Conservation (phyloP, 1,140 invertebrate species). For the Thaumetopoea pityocampa region DNA sequence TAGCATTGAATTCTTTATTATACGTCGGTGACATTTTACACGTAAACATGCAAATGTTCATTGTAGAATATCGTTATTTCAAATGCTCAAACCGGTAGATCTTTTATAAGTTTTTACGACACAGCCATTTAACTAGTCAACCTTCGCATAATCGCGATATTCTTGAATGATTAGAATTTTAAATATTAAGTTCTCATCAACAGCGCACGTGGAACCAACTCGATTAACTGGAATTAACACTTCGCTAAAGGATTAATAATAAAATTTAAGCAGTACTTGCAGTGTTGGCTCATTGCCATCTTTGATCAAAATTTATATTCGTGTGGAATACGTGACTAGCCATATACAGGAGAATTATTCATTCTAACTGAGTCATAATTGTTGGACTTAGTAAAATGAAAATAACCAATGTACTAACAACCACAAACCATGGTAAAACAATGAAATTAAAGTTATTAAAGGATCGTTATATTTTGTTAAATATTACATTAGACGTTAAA, state of each 20-base stretch:
- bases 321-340: slow-evolving; percentile 1
- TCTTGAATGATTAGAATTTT: background rate
- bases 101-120: background rate
- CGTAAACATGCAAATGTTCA: too few relatives aligned
- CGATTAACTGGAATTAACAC: background rate
- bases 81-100: background rate
- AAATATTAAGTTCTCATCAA: background rate
- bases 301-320: slow-evolving; percentile 4
- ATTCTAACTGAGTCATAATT: background rate
- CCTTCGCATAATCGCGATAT: slow-evolving; percentile 3
- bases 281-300: slow-evolving; percentile 12
- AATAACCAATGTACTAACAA: too few relatives aligned
- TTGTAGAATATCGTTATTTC: background rate
- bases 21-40: too few relatives aligned
- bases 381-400: background rate
- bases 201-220: background rate
- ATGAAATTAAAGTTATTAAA: too few relatives aligned
- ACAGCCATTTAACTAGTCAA: background rate
- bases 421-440: too few relatives aligned
- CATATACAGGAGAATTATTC: slow-evolving; percentile 9
- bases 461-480: too few relatives aligned
- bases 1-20: too few relatives aligned
- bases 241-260: background rate
- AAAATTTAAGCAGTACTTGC: background rate
- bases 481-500: too few relatives aligned